Evolutionary conservation across 2,888 invertebrate genomes (phyloP), one percentile per base, ranked within the genome.

Genomic region (Drosophila villosipedis): DNA sequence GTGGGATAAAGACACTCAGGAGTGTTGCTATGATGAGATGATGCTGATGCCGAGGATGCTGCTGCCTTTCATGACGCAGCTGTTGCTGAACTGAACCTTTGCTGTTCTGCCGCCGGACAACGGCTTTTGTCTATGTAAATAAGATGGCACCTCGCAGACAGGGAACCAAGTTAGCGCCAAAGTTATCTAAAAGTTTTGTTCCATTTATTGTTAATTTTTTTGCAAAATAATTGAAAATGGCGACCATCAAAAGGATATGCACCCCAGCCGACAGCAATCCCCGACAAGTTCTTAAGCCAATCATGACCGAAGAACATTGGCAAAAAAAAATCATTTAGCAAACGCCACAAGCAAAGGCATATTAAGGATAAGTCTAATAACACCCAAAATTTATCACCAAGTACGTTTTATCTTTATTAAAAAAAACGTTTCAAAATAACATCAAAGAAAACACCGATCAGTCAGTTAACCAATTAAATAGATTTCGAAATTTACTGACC

Each of bases 151-250:
- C 82, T 66, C 16, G 43, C 60, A 67, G 78, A 16, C 10, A 10
- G 6, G 82, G 60, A 58, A 10, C 16, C 33, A 41, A 81, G 25
- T 69, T 41, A 54, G 37, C 37, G 67, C 58, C 30, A 80, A 84
- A 79, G 85, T 72, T 83, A 84, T 80, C 77, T 76, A 80, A 82
- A 85, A 82, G 83, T 83, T 83, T 69, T 61, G 47, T 73, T 68
- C 70, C 76, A 83, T 83, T 82, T 83, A 80, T 85, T 83, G 83
- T 80, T 85, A 84, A 80, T 83, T 82, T 81, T 81, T 82, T 65
- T 82, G 53, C 69, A 69, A 84, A 84, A 84, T 82, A 84, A 84
- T 80, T 80, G 84, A 63, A 79, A 78, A 68, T 66, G 78, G 68
- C 83, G 41, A 60, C 65, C 43, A 61, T 58, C 49, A 57, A 62